phyloP scores from a whole-genome alignment of 2,888 invertebrate genomes.

The Rhaphigaster nebulosa region DNA sequence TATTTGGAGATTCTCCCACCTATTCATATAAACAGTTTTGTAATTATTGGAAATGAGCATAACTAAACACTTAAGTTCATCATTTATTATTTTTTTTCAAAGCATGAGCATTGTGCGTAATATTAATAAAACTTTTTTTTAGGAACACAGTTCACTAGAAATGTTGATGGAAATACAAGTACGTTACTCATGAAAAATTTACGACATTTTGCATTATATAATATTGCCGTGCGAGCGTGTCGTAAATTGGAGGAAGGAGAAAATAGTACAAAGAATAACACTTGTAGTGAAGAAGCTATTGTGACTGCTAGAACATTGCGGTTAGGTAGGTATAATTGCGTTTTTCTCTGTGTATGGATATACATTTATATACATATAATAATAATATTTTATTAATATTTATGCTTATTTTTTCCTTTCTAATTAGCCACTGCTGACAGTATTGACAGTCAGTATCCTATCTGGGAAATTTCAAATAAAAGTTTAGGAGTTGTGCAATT shows the following conservation, averaged over 20 bases:
- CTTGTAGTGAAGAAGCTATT: slow-evolving; percentile 73
- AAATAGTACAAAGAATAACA: slow-evolving; percentile 66
- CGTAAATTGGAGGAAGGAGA: slow-evolving; percentile 71
- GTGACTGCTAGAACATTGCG: slow-evolving; percentile 71
- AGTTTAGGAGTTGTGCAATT: slow-evolving; percentile 68
- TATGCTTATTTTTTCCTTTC: slow-evolving; percentile 60
- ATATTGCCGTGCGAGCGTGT: slow-evolving; percentile 83
- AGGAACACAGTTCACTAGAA: slow-evolving; percentile 52
- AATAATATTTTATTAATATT: slow-evolving; percentile 50
- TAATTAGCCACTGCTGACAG: slow-evolving; percentile 78
- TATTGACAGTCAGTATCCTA: slow-evolving; percentile 71
- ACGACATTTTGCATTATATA: slow-evolving; percentile 84
- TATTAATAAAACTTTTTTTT: slow-evolving; percentile 39
- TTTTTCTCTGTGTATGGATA: neutral
- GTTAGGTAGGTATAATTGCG: slow-evolving; percentile 67
- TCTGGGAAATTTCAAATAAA: slow-evolving; percentile 66
- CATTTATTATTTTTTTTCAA: neutral
- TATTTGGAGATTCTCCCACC: neutral
- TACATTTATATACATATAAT: neutral
- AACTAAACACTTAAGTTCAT: neutral
- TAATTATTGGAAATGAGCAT: neutral
- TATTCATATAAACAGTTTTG: neutral
- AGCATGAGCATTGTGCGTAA: neutral
- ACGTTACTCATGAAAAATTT: slow-evolving; percentile 74
- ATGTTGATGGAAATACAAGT: slow-evolving; percentile 52